phyloP scores from a whole-genome alignment of 2,797 vertebrate genomes.

The Mastacembelus armatus region DNA sequence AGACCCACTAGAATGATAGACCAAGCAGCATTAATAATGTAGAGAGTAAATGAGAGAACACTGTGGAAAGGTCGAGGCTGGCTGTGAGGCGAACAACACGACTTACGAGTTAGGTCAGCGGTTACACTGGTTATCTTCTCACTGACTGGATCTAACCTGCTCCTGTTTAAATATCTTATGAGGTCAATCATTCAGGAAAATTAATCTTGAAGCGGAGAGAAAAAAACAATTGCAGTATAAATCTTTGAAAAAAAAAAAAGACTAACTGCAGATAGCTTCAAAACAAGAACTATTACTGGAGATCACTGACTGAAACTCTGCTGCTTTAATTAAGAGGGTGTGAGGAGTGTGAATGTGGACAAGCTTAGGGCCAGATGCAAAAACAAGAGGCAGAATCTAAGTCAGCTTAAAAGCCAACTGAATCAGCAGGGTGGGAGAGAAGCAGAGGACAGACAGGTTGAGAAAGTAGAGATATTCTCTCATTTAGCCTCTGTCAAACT shows the following conservation, averaged over 20 bases:
- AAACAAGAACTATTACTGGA: neutral
- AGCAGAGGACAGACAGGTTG: slow-evolving; percentile 3
- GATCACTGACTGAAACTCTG: slow-evolving; percentile 17
- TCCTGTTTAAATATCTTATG: slow-evolving; percentile 22
- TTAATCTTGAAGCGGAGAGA: neutral
- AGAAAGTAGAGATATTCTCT: slow-evolving; percentile 4
- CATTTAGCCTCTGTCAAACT: slow-evolving; percentile 7
- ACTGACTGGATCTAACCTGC: slow-evolving; percentile 17
- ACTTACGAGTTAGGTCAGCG: slow-evolving; percentile 56
- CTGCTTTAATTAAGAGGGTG: slow-evolving; percentile 5
- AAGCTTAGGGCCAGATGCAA: neutral
- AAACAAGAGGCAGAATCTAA: neutral
- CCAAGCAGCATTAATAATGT: slow-evolving; percentile 66
- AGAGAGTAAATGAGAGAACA: slow-evolving; percentile 56
- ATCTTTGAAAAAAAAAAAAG: neutral
- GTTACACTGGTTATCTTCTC: slow-evolving; percentile 22
- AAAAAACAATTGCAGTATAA: neutral
- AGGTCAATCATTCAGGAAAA: slow-evolving; percentile 3
- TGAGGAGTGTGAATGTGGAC: neutral
- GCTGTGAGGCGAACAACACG: slow-evolving; percentile 61
- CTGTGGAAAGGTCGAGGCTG: slow-evolving; percentile 65
- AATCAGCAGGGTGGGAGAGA: neutral
- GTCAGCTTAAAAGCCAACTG: neutral
- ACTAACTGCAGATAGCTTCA: neutral
- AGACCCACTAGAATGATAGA: slow-evolving; percentile 4